Conservation (phyloP, 2,888 invertebrate genomes). For the Drosophila setosimentum region DNA sequence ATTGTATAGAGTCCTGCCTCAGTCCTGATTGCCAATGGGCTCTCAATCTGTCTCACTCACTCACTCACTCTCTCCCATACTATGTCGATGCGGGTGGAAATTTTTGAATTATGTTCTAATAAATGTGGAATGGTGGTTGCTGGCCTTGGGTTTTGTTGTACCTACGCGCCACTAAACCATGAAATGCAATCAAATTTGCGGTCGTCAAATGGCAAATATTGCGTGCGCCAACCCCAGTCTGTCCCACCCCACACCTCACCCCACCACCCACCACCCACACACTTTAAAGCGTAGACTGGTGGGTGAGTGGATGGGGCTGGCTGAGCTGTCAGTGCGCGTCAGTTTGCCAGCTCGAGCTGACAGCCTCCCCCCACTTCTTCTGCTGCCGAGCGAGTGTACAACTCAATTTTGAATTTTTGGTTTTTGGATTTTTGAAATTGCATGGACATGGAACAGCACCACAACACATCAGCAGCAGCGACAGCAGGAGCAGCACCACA, state of each 20-base stretch:
- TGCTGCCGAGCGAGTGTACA: conserved; percentile 60
- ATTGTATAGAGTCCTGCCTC: conserved; percentile 58
- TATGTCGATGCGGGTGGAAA: conserved; percentile 59
- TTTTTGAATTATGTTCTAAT: conserved; percentile 82
- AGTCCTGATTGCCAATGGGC: conserved; percentile 34
- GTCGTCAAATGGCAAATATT: conserved; percentile 84
- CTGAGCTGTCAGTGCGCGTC: conserved; percentile 72
- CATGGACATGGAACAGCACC: conserved; percentile 49
- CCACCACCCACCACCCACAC: conserved; percentile 30
- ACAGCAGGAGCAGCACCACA: conserved; percentile 29
- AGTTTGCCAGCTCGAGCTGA: conserved; percentile 78
- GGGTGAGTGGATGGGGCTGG: background rate
- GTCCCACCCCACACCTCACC: conserved; percentile 2
- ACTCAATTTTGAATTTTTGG: conserved; percentile 79
- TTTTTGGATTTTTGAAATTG: conserved; percentile 68
- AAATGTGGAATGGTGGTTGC: conserved; percentile 67
- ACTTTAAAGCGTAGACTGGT: conserved; percentile 58
- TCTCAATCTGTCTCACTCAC: background rate
- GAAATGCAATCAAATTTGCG: conserved; percentile 85
- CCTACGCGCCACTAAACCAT: conserved; percentile 82
- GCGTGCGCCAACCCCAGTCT: conserved; percentile 46
- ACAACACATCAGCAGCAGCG: conserved; percentile 26
- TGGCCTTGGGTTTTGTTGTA: conserved; percentile 60
- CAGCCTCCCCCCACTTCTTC: conserved; percentile 55
- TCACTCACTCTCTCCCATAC: background rate